Evolutionary conservation across 2,113 vertebrate species (phyloP).

Genomic region (Copsychus sechellarum): DNA sequence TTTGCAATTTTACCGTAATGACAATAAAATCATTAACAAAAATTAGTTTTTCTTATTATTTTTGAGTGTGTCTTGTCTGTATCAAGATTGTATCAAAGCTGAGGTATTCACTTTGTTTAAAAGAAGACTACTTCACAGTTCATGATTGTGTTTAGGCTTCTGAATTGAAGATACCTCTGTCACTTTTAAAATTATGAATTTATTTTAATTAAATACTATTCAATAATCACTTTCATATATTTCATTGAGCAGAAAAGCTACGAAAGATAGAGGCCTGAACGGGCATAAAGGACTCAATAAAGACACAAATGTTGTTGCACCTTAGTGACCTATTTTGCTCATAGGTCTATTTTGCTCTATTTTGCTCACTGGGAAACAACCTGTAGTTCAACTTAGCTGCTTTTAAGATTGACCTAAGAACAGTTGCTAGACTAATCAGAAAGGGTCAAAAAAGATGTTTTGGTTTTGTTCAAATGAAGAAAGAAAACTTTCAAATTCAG

Average conservation of each 20-base stretch:
- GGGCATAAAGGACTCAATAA: neutral
- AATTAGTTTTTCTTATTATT: neutral
- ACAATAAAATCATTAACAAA: neutral
- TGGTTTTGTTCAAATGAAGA: neutral
- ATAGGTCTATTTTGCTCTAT: neutral
- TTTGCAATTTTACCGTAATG: neutral
- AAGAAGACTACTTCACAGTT: neutral
- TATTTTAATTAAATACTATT: neutral
- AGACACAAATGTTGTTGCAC: neutral
- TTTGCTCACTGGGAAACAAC: neutral
- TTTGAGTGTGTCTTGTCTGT: neutral
- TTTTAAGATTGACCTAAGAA: neutral
- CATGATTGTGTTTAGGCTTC: neutral
- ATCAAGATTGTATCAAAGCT: neutral
- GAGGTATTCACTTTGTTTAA: neutral
- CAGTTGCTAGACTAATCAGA: neutral
- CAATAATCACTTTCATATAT: neutral
- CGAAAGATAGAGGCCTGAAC: neutral
- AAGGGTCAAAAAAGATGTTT: neutral
- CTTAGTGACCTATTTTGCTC: neutral
- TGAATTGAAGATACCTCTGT: neutral
- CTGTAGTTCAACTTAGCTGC: neutral
- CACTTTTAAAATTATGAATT: neutral
- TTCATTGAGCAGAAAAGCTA: neutral
- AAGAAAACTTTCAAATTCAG: neutral